Evolutionary conservation across 2,797 vertebrate genomes (phyloP), one percentile per base, ranked within the genome.

Genomic region (Scolopax rusticola): DNA sequence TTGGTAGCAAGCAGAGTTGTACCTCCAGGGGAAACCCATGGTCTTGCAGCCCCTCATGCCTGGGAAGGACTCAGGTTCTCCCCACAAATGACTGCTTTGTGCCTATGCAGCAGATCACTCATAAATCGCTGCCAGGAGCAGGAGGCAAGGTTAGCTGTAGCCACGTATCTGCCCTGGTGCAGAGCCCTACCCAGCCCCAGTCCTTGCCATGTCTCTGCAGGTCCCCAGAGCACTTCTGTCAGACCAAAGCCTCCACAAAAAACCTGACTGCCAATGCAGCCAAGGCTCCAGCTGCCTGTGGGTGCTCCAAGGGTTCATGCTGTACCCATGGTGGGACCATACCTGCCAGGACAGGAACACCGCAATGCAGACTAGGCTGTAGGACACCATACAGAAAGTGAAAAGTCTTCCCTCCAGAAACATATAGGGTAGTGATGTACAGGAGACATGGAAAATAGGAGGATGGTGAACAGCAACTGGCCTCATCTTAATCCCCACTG

Each of bases 351-450:
- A 53, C n/a, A 57, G 41, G 60, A 59, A 43, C n/a, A 61, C 0
- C 0, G 11, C 61, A 47, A 12, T 14, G 43, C 38, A 48, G 32
- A 67, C n/a, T 48, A 36, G 54, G 10, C 56, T 38, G 33, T 30
- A 21, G 41, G 30, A 51, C 28, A 33, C 17, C 13, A 4, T 14
- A 27, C 47, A 73, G 63, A 41, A 67, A 47, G 17, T 1, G 3
- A 36, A 33, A 51, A 67, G 23, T 20, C 23, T 93, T 71, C 54
- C 14, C 38, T 53, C 24, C 33, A 47, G 83, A 76, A 71, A 61
- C 4, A 1, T 13, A 6, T 27, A 20, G 20, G 21, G 20, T 40
- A 14, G n/a, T 54, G 15, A 7, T 43, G 12, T 36, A n/a, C 0
- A 3, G 15, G 19, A 84, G 12, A 15, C 38, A 14, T 17, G 38